These are phyloP conservation scores for Paramacrobiotus metropolitanus DNA, from an alignment of 1,140 invertebrate genomes.

Conservation along the genomic window DNA sequence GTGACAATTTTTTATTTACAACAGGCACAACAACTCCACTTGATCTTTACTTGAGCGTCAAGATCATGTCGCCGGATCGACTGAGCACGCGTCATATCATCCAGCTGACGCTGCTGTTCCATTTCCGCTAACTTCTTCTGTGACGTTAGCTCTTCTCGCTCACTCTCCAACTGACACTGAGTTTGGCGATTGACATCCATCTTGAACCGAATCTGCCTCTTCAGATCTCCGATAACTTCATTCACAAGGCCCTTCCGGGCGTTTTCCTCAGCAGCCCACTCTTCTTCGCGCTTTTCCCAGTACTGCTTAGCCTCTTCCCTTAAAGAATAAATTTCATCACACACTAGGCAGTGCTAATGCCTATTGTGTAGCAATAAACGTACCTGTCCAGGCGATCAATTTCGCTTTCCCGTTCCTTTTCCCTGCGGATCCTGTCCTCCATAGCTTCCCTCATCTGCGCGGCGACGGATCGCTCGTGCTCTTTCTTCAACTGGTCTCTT, in stretches of 20 bases:
- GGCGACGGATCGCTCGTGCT: not conserved
- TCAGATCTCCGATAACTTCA: not conserved
- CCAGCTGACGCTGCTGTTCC: not conserved
- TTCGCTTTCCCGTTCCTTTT: not conserved
- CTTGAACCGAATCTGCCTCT: not conserved
- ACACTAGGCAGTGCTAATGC: no score
- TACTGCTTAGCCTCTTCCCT: constrained; percentile 1
- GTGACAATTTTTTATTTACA: not conserved
- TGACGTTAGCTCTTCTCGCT: not conserved
- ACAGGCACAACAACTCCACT: not conserved
- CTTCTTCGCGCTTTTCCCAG: not conserved
- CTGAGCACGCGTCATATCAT: not conserved
- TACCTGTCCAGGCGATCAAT: not conserved
- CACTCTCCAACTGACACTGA: not conserved
- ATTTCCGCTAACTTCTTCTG: not conserved
- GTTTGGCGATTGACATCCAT: not conserved
- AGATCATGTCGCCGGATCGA: not conserved
- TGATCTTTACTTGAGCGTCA: not conserved
- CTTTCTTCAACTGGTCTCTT: not conserved
- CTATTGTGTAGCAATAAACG: not conserved
- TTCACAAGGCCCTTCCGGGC: not conserved
- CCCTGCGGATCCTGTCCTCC: not conserved
- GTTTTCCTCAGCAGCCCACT: not conserved
- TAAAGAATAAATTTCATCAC: not conserved
- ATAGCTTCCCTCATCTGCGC: not conserved